Base-by-base conservation (phyloP, 2,888 invertebrate species). In the Ferrisia virgata region DNA sequence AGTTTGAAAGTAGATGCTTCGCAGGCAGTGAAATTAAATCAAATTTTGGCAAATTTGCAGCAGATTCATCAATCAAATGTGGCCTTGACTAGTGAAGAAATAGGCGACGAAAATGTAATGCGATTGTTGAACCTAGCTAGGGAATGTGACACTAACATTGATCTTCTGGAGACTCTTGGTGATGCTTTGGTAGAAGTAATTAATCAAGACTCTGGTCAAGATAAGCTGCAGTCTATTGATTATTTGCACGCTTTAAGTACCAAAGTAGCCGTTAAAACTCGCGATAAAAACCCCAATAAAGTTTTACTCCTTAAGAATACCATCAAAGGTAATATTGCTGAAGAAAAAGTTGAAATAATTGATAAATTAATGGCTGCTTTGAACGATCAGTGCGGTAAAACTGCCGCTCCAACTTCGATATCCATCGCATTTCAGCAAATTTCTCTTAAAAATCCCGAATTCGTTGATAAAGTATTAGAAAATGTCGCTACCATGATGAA, bases 391-490 rank as follows among this genome's bases (percentile, higher is more conserved):
- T n/a, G n/a, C 85, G 86, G 86, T 69, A 85, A 85, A 22, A 85
- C 86, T 0, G 90, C 93, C 11, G n/a, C n/a, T n/a, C n/a, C n/a
- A n/a, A n/a, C n/a, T n/a, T n/a, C n/a, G n/a, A n/a, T n/a, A n/a
- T 91, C 91, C 0, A 90, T 91, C 11, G 93, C 93, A 0, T 93
- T 94, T 86, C 91, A 91, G 88, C 92, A 92, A 86, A 90, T 94
- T 85, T 91, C 92, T 0, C 91, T 90, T 86, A 91, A 90, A 86
- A 91, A 93, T 87, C 90, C 92, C 0, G 91, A 90, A 85, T 88
- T 94, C 79, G 88, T 93, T 1, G 90, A 91, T 8, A 90, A 91
- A 79, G 91, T 93, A 8, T 88, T 93, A 11, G 90, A 90, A 33
- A 91, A 91, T 85, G 91, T 93, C 58, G 91, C 92, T 15, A 86